These are phyloP conservation scores for Danionella cerebrum DNA, from an alignment of 2,113 vertebrate genomes.

Conservation along the genomic window DNA sequence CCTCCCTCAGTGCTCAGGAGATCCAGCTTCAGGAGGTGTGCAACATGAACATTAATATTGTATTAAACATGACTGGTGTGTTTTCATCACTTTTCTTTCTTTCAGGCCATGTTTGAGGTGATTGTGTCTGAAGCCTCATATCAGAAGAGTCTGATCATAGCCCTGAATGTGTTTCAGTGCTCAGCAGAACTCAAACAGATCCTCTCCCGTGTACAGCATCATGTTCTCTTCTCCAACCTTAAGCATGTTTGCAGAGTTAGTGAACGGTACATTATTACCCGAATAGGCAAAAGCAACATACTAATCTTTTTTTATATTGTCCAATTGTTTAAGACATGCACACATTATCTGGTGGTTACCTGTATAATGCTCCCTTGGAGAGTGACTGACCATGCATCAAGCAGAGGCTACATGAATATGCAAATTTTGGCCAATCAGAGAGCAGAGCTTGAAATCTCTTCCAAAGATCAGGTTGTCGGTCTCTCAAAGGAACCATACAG, in stretches of 20 bases:
- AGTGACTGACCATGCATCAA: no score
- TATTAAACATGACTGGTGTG: no score
- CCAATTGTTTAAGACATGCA: no score
- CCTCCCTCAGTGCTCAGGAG: constrained; percentile 46
- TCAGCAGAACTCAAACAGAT: constrained; percentile 45
- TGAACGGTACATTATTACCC: background rate
- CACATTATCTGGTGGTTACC: no score
- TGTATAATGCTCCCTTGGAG: no score
- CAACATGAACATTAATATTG: no score
- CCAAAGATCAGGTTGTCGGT: no score
- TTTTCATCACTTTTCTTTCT: background rate
- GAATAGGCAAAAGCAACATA: background rate
- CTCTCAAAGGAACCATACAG: no score
- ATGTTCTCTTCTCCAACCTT: constrained; percentile 71
- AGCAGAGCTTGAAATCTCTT: no score
- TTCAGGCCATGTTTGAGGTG: constrained; percentile 69
- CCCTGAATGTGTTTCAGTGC: constrained; percentile 58
- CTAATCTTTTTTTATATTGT: no score
- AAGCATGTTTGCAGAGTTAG: constrained; percentile 42
- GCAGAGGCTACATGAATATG: no score
- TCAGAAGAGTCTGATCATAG: constrained; percentile 63
- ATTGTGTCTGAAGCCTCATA: constrained; percentile 71
- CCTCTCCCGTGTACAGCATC: constrained; percentile 56
- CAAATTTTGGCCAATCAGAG: no score
- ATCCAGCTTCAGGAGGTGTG: constrained; percentile 66